Conservation (phyloP, 2,797 vertebrate species). For the Melopsittacus undulatus region DNA sequence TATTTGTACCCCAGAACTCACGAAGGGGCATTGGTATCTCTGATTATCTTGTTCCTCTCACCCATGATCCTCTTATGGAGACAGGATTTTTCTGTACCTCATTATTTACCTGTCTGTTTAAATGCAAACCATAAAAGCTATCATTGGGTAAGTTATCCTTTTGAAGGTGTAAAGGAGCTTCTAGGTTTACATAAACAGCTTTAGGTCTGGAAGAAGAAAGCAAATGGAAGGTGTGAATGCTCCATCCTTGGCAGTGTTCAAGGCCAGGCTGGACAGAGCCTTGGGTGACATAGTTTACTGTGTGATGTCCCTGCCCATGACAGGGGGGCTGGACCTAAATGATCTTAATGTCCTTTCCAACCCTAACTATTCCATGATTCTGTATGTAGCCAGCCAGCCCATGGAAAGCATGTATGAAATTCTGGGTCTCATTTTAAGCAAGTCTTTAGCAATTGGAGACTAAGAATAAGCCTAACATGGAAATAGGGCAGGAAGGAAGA, state of each 20-base stretch:
- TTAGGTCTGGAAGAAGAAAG: background rate
- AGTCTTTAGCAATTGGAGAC: background rate
- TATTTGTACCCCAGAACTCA: background rate
- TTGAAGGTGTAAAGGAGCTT: background rate
- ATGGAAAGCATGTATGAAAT: background rate
- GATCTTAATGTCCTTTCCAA: background rate
- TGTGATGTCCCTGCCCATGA: background rate
- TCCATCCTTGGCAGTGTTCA: background rate
- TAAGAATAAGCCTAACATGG: background rate
- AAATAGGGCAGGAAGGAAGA: background rate
- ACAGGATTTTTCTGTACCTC: background rate
- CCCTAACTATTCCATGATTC: background rate
- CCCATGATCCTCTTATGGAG: background rate
- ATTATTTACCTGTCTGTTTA: accelerated
- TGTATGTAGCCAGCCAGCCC: accelerated
- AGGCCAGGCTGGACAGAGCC: background rate
- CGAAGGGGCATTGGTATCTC: background rate
- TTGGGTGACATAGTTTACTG: background rate
- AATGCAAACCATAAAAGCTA: background rate
- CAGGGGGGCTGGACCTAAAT: background rate
- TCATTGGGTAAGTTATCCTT: background rate
- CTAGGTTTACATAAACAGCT: background rate
- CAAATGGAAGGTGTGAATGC: too few relatives aligned
- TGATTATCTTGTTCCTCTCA: background rate
- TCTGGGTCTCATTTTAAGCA: background rate